Evolutionary conservation across 2,113 vertebrate genomes (phyloP).

Genomic region (Prochilodus magdalenae): DNA sequence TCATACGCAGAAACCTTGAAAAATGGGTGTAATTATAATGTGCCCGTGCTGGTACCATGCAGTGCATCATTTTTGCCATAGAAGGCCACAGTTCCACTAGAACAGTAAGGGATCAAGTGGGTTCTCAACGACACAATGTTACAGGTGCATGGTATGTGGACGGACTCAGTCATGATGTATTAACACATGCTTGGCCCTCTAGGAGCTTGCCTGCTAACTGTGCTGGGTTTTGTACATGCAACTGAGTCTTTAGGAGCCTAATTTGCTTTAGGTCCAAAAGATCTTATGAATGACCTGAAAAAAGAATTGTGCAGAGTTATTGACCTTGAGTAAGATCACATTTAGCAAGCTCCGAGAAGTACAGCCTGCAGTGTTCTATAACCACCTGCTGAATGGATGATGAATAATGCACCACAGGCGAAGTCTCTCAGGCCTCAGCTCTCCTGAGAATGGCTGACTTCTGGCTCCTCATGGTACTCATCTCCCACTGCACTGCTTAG

Average conservation of each 20-base stretch:
- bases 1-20: no score
- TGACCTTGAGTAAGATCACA: conserved; percentile 48
- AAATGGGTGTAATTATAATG: not conserved
- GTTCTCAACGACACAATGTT: not conserved
- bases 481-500: not conserved
- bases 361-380: conserved; percentile 43
- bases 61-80: not conserved
- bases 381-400: conserved; percentile 47
- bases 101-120: not conserved
- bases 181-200: not conserved
- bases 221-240: conserved; percentile 15
- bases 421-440: not conserved
- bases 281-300: conserved; percentile 18
- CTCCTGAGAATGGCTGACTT: conserved; percentile 51
- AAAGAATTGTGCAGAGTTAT: conserved; percentile 44
- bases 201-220: not conserved
- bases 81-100: not conserved
- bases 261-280: conserved; percentile 16
- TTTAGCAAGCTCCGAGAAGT: conserved; percentile 34
- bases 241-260: conserved; percentile 6
- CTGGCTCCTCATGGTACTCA: not conserved
- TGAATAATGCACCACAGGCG: conserved; percentile 59
- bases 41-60: not conserved
- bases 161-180: conserved; percentile 27
- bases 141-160: not conserved